Conservation (phyloP, 1,140 invertebrate species). For the Macrobrachium nipponense region DNA sequence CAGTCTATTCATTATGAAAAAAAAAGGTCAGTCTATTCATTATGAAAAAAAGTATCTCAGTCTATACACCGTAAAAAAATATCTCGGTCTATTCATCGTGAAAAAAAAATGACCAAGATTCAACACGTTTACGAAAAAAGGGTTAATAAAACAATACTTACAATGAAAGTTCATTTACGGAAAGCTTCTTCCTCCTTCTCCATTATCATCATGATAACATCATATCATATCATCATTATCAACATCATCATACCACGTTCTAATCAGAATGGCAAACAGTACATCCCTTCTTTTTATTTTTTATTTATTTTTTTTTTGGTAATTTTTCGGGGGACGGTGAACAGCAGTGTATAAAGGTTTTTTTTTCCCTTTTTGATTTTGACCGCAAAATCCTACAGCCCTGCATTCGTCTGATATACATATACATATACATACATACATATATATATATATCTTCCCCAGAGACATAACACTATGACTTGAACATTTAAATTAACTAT, state of each 20-base stretch:
- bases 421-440: background rate
- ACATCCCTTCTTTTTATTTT: background rate
- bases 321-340: constrained; percentile 53
- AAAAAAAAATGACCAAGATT: too few relatives aligned
- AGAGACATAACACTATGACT: constrained; percentile 15
- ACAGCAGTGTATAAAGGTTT: too few relatives aligned
- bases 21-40: too few relatives aligned
- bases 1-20: too few relatives aligned
- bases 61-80: too few relatives aligned
- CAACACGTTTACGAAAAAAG: too few relatives aligned
- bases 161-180: constrained; percentile 15
- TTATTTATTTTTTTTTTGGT: background rate
- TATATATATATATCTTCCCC: background rate
- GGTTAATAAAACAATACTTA: constrained; percentile 1
- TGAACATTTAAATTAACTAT: constrained; percentile 48
- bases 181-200: background rate
- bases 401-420: background rate
- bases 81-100: too few relatives aligned
- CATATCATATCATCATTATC: too few relatives aligned
- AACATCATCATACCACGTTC: background rate
- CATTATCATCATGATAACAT: too few relatives aligned
- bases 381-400: constrained; percentile 26
- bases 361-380: constrained; percentile 36
- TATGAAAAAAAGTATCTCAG: too few relatives aligned
- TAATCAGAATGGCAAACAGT: constrained; percentile 28